These are phyloP conservation scores for Sparus aurata DNA, from an alignment of 2,797 vertebrate genomes.

Conservation along the genomic window DNA sequence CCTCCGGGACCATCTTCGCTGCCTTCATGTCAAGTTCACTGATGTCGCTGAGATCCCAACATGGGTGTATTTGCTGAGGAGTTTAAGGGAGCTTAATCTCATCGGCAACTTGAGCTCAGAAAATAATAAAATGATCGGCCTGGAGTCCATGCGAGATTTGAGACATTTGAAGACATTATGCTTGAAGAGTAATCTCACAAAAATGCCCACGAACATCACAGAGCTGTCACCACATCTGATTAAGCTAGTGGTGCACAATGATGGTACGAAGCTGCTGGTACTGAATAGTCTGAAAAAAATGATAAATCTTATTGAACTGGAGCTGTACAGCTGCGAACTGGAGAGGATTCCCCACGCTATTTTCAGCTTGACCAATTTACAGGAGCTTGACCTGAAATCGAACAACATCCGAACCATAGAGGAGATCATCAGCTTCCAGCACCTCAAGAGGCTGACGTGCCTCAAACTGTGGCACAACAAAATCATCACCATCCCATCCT, in stretches of 20 bases:
- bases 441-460: conserved; percentile 95
- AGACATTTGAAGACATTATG: conserved; percentile 93
- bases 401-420: conserved; percentile 97
- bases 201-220: conserved; percentile 96
- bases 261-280: conserved; percentile 95
- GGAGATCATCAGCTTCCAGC: conserved; percentile 98
- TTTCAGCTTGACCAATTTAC: conserved; percentile 96
- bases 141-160: conserved; percentile 96
- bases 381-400: conserved; percentile 96
- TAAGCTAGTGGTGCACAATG: conserved; percentile 95
- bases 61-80: conserved; percentile 97
- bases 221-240: conserved; percentile 95
- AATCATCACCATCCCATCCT: conserved; percentile 94
- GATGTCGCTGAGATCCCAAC: conserved; percentile 96
- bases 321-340: conserved; percentile 95
- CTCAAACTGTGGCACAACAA: conserved; percentile 99
- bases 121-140: conserved; percentile 98
- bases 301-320: conserved; percentile 93
- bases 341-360: conserved; percentile 97
- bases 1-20: conserved; percentile 94
- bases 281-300: conserved; percentile 99
- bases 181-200: conserved; percentile 97
- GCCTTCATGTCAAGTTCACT: conserved; percentile 98
- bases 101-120: conserved; percentile 96
- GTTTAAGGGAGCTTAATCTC: conserved; percentile 93